These are phyloP conservation scores for Oeneis ivallda DNA, from an alignment of 2,888 invertebrate genomes.

Conservation along the genomic window DNA sequence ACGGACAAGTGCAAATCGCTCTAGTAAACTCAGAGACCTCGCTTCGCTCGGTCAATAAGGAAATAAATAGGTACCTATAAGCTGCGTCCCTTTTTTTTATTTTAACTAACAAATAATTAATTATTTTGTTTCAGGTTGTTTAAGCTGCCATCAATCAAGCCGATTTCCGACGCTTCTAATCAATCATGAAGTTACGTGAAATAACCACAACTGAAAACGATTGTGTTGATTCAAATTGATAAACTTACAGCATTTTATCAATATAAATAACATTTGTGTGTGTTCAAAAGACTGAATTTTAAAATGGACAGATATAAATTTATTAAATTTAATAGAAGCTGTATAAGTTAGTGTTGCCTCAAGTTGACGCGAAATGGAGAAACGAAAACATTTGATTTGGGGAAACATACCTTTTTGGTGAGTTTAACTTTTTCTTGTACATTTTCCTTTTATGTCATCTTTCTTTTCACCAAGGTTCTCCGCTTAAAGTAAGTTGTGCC, in stretches of 20 bases:
- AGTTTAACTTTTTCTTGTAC: conserved; percentile 42
- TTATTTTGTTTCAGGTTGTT: conserved; percentile 40
- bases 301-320: conserved; percentile 37
- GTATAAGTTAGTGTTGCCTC: conserved; percentile 20
- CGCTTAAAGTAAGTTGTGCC: too few relatives aligned
- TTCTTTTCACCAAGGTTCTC: neutral
- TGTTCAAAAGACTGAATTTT: conserved; percentile 19
- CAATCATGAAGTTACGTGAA: conserved; percentile 37
- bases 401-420: conserved; percentile 58
- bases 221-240: conserved; percentile 29
- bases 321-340: conserved; percentile 12
- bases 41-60: too few relatives aligned
- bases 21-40: too few relatives aligned
- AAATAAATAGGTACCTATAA: too few relatives aligned
- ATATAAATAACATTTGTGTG: conserved; percentile 9
- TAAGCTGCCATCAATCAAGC: conserved; percentile 22
- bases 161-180: conserved; percentile 16
- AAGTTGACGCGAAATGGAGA: conserved; percentile 55
- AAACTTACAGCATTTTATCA: conserved; percentile 12
- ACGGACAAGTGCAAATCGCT: too few relatives aligned
- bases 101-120: conserved; percentile 19
- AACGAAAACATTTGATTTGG: conserved; percentile 49
- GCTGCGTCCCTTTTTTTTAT: neutral
- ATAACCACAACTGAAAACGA: conserved; percentile 30
- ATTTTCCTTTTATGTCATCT: neutral